Percentiles rank a stretch among this genome's conserved stretches.
Evolutionary conservation across 2,113 vertebrate species (phyloP).

Genomic region (Anguilla rostrata): DNA sequence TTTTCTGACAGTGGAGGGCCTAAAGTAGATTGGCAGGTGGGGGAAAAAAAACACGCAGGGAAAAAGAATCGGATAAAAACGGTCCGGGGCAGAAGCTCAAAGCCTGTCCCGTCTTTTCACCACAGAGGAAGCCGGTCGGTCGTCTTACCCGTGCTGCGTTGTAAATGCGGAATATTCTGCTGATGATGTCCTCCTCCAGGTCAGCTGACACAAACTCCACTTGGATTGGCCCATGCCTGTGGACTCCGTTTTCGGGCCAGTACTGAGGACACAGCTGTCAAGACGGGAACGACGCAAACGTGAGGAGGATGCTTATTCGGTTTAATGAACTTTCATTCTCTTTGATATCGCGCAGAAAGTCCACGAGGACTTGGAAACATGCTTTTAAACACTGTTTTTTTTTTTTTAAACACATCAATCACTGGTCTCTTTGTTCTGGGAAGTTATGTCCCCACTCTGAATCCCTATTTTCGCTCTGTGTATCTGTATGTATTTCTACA

Average conservation of each 20-base stretch:
- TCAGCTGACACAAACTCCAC: slow-evolving; percentile 97
- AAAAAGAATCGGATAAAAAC: not conserved
- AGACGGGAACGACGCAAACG: slow-evolving; percentile 31
- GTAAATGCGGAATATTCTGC: slow-evolving; percentile 96
- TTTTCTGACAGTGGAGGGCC: not conserved
- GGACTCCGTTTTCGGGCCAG: slow-evolving; percentile 96
- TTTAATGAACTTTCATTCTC: not conserved
- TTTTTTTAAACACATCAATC: not conserved
- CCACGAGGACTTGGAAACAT: not conserved
- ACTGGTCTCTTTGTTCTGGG: not conserved
- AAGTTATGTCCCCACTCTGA: not conserved
- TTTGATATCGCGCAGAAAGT: not conserved
- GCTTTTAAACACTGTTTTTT: not conserved
- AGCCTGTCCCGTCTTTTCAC: not conserved
- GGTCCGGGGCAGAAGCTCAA: not conserved
- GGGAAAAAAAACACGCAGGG: not conserved
- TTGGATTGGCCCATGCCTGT: slow-evolving; percentile 90
- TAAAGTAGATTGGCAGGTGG: not conserved
- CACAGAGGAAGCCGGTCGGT: not conserved
- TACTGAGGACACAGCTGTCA: slow-evolving; percentile 93
- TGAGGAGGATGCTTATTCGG: not conserved
- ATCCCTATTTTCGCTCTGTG: not conserved
- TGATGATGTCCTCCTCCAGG: slow-evolving; percentile 96
- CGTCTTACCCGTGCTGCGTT: slow-evolving; percentile 91
- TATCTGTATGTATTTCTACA: not conserved